Evolutionary conservation across 2,888 invertebrate genomes (phyloP).

Genomic region (Lordiphosa fenestrarum): DNA sequence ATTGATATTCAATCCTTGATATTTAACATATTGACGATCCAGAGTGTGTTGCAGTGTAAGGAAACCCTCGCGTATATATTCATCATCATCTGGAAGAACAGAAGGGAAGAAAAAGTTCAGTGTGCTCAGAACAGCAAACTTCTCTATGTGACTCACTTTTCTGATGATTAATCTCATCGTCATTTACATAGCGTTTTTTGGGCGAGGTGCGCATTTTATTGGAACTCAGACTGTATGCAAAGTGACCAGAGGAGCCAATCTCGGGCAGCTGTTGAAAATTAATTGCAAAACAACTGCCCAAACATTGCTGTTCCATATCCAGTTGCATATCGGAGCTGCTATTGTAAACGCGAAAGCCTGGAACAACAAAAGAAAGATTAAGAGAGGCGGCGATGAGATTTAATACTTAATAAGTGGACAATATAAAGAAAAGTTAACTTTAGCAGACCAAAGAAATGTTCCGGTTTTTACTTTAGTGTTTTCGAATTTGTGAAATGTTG

Average conservation of each 20-base stretch:
- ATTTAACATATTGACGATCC: constrained; percentile 82
- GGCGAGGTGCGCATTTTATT: constrained; percentile 78
- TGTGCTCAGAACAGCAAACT: neutral
- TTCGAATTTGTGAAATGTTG: too few relatives aligned
- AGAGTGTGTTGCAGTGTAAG: constrained; percentile 83
- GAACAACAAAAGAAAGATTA: neutral
- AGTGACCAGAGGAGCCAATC: constrained; percentile 1
- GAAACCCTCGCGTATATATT: constrained; percentile 81
- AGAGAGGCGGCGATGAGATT: neutral
- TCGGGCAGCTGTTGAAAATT: constrained; percentile 54
- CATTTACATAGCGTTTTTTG: constrained; percentile 73
- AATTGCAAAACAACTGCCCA: constrained; percentile 70
- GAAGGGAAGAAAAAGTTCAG: constrained; percentile 15
- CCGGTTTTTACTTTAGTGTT: too few relatives aligned
- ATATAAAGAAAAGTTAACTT: neutral
- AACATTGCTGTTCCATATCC: constrained; percentile 64
- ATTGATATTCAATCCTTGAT: constrained; percentile 30
- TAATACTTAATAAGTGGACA: too few relatives aligned
- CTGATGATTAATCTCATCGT: constrained; percentile 70
- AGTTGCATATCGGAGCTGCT: constrained; percentile 57
- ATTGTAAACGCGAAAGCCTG: constrained; percentile 51
- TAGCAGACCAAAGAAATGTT: too few relatives aligned
- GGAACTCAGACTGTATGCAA: constrained; percentile 81
- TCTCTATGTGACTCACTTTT: constrained; percentile 49
- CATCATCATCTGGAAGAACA: constrained; percentile 76